Evolutionary conservation across 2,888 invertebrate genomes (phyloP).

Genomic region (Phengaris arion): DNA sequence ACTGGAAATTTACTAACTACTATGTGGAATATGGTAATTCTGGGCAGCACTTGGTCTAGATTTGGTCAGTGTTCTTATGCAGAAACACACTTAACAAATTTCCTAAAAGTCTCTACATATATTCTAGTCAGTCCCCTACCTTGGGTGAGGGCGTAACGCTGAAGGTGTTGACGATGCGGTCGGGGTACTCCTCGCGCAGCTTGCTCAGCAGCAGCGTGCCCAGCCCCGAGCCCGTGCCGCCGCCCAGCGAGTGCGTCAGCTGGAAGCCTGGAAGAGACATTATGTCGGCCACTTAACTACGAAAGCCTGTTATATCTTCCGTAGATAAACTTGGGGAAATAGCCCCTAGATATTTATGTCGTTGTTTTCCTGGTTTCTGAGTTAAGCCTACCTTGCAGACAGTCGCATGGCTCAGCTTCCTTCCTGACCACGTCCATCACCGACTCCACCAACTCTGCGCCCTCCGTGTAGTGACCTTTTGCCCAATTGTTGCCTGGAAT

Average conservation of each 20-base stretch:
- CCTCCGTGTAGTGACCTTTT: constrained; percentile 90
- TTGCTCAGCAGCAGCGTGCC: constrained; percentile 90
- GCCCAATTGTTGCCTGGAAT: constrained; percentile 92
- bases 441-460: constrained; percentile 86
- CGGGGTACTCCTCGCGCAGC: constrained; percentile 91
- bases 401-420: constrained; percentile 88
- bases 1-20: no score
- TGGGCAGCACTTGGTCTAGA: no score
- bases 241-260: constrained; percentile 88
- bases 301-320: no score
- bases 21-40: no score
- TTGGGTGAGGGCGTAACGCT: constrained; percentile 91
- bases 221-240: constrained; percentile 91
- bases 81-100: no score
- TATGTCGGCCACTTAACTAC: not conserved
- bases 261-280: constrained; percentile 80
- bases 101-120: no score
- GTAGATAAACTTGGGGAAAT: no score
- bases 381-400: constrained; percentile 76
- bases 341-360: no score
- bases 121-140: constrained; percentile 59
- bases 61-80: no score
- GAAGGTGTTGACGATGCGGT: constrained; percentile 90
- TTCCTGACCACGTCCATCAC: constrained; percentile 85
- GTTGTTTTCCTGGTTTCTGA: not conserved